phyloP scores from a whole-genome alignment of 2,888 invertebrate genomes.

The Macropis europaea region DNA sequence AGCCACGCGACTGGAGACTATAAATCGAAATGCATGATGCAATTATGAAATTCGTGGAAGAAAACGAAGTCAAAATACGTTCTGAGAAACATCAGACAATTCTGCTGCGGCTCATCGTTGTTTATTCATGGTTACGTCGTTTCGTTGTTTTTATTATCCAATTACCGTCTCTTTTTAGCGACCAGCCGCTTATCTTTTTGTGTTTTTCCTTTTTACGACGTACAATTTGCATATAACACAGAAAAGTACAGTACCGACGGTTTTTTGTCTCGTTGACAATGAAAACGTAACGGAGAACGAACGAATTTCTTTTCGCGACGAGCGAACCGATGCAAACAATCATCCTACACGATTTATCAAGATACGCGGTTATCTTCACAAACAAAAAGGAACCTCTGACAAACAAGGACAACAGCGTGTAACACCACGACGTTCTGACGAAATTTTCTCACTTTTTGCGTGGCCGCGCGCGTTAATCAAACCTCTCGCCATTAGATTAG shows the following conservation, averaged over 20 bases:
- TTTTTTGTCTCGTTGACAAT: too few relatives aligned
- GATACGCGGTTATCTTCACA: not conserved
- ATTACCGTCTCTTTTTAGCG: not conserved
- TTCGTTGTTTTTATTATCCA: not conserved
- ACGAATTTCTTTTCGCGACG: not conserved
- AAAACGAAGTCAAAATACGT: slow-evolving; percentile 1
- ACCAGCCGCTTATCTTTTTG: not conserved
- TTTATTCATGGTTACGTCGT: slow-evolving; percentile 1
- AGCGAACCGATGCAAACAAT: not conserved
- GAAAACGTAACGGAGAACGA: not conserved
- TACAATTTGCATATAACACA: too few relatives aligned
- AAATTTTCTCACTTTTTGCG: slow-evolving; percentile 22
- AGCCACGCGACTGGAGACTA: slow-evolving; percentile 4
- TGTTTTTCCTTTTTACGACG: not conserved
- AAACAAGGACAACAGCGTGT: not conserved
- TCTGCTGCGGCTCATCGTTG: not conserved
- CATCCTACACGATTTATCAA: not conserved
- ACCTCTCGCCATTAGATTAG: slow-evolving; percentile 17
- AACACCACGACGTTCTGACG: slow-evolving; percentile 15
- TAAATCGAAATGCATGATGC: not conserved
- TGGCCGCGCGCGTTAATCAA: slow-evolving; percentile 3
- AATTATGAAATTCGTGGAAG: slow-evolving; percentile 19
- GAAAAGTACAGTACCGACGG: too few relatives aligned
- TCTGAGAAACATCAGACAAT: slow-evolving; percentile 2
- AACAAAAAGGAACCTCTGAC: not conserved